phyloP scores from a whole-genome alignment of 35 echinoderm and acorn worm genomes.

The Amphiura filiformis region DNA sequence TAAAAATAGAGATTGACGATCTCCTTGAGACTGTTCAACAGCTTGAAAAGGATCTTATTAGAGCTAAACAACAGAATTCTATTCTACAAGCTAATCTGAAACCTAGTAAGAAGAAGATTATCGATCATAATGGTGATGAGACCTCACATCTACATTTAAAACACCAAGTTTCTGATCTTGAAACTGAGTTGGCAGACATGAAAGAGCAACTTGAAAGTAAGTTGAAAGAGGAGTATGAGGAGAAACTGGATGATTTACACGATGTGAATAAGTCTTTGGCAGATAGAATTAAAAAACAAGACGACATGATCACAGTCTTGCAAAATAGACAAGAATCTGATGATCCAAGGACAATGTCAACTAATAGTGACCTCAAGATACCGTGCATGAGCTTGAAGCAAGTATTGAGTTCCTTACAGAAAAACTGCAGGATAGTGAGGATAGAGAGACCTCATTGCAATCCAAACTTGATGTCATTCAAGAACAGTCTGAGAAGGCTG shows the following conservation, averaged over 20 bases:
- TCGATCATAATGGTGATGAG: neutral
- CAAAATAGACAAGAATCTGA: constrained; percentile 17
- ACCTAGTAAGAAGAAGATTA: neutral
- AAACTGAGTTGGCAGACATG: neutral
- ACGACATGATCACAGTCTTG: neutral
- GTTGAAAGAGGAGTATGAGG: constrained; percentile 14
- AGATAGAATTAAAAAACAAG: constrained; percentile 8
- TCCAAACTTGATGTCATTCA: neutral
- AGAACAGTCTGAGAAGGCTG: neutral
- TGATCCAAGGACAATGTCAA: neutral
- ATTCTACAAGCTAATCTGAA: neutral
- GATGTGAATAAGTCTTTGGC: neutral
- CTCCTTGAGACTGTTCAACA: neutral
- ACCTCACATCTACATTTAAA: neutral
- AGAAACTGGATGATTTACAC: neutral
- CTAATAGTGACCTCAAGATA: constrained; percentile 8
- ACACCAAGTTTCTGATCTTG: neutral
- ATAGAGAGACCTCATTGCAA: constrained; percentile 20
- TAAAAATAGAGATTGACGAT: neutral
- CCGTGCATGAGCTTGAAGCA: constrained; percentile 52
- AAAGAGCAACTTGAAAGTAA: neutral
- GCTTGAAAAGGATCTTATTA: neutral
- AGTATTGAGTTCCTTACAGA: constrained; percentile 40
- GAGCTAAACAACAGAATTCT: neutral
- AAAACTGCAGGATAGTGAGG: constrained; percentile 33